A percentile compares a stretch with the other conserved stretches of the same genome.
These are phyloP conservation scores for Mantis religiosa DNA, from an alignment of 2,888 invertebrate species.

Conservation along the genomic window DNA sequence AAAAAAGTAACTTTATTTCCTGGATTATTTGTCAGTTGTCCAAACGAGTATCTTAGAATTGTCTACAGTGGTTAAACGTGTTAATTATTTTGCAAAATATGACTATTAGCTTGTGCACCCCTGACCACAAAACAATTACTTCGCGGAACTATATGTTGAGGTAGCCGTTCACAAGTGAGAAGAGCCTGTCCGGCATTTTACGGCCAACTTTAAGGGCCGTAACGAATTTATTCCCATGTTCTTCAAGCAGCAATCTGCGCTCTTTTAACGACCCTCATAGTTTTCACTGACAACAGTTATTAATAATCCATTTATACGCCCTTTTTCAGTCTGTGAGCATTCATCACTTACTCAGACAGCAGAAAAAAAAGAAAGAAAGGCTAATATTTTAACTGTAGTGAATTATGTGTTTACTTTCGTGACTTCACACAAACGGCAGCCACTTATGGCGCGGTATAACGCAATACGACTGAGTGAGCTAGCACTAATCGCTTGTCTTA, in stretches of 20 bases:
- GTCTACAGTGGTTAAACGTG: no score
- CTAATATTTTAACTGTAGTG: neutral
- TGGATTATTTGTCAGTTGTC: no score
- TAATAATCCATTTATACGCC: conserved; percentile 10
- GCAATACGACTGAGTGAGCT: neutral
- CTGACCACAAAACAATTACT: neutral
- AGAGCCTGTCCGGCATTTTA: neutral
- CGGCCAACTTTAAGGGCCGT: neutral
- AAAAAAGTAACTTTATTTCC: no score
- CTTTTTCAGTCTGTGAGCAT: neutral
- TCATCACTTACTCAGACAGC: neutral
- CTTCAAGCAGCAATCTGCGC: neutral
- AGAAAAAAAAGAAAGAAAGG: neutral
- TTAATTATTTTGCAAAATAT: no score
- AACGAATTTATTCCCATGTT: neutral
- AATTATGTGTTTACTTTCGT: neutral
- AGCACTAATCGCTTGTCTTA: no score
- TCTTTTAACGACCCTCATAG: neutral
- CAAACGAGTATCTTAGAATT: no score
- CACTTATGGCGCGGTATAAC: neutral
- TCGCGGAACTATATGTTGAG: neutral
- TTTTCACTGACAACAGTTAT: conserved; percentile 3
- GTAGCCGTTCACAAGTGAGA: neutral
- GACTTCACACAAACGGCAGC: neutral
- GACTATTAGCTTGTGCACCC: neutral